A percentile compares a stretch with the other conserved stretches of the same genome.
Evolutionary conservation across 2,113 vertebrate species (phyloP).

Genomic region (Dromiciops gliroides): DNA sequence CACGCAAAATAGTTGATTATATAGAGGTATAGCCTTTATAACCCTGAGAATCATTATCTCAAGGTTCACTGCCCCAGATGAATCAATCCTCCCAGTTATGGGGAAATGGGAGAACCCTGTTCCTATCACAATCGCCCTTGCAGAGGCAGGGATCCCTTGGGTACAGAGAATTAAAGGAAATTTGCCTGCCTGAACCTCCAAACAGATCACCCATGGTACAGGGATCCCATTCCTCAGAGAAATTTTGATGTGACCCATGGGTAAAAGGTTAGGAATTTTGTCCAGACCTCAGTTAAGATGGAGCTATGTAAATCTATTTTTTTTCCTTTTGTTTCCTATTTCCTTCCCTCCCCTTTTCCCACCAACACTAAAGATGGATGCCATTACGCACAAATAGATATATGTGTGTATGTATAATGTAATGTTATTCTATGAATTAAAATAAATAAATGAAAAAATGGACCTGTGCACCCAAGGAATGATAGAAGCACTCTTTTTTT

Average conservation of each 20-base stretch:
- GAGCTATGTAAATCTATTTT: too few species aligned
- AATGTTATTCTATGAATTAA: too few species aligned
- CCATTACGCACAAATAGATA: too few species aligned
- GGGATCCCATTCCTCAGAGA: background rate
- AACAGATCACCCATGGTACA: background rate
- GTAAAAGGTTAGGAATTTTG: background rate
- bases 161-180: background rate
- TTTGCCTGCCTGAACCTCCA: background rate
- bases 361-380: too few species aligned
- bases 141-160: background rate
- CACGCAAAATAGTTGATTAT: background rate
- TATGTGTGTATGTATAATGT: too few species aligned
- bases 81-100: background rate
- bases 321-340: too few species aligned
- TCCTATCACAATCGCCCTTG: background rate
- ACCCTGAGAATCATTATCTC: background rate
- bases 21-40: background rate
- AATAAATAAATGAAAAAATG: too few species aligned
- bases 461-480: too few species aligned
- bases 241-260: background rate
- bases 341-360: too few species aligned
- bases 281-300: background rate
- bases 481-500: too few species aligned
- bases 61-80: background rate
- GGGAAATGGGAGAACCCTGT: background rate